Conservation (phyloP, 2,797 vertebrate genomes). For the Erpetoichthys calabaricus region DNA sequence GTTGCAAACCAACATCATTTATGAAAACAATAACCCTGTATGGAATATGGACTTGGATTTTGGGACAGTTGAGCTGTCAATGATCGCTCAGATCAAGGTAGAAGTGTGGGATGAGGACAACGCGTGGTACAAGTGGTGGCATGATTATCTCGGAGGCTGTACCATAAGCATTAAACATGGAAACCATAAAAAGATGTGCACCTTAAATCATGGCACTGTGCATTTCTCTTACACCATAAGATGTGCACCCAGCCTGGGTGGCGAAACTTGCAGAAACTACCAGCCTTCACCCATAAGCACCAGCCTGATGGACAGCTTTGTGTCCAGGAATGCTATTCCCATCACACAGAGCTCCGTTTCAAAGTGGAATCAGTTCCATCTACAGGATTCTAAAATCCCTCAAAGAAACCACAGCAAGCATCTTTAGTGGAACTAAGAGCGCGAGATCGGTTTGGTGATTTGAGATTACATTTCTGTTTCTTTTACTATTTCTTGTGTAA, state of each 20-base stretch:
- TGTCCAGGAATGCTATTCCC: no score
- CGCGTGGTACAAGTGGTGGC: slow-evolving; percentile 48
- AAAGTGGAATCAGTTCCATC: no score
- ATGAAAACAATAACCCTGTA: slow-evolving; percentile 49
- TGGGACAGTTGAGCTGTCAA: slow-evolving; percentile 36
- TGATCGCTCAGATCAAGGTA: slow-evolving; percentile 47
- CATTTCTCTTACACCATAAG: slow-evolving; percentile 41
- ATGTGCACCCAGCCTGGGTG: slow-evolving; percentile 55
- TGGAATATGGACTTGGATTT: slow-evolving; percentile 50
- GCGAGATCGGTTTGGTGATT: no score
- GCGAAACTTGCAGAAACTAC: slow-evolving; percentile 54
- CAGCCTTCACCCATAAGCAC: slow-evolving; percentile 4
- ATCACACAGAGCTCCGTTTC: no score
- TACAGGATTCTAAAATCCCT: no score
- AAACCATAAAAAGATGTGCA: slow-evolving; percentile 44
- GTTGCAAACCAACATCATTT: slow-evolving; percentile 40
- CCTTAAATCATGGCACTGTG: slow-evolving; percentile 48
- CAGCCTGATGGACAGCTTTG: no score
- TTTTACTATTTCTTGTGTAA: no score
- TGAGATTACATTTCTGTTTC: no score
- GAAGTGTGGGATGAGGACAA: slow-evolving; percentile 76
- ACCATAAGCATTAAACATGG: slow-evolving; percentile 39
- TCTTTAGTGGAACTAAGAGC: no score
- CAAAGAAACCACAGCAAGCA: no score
- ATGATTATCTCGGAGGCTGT: slow-evolving; percentile 63